Conservation (phyloP, 37 sponge, comb jelly and placozoan genomes). For the Haliclona indistincta region DNA sequence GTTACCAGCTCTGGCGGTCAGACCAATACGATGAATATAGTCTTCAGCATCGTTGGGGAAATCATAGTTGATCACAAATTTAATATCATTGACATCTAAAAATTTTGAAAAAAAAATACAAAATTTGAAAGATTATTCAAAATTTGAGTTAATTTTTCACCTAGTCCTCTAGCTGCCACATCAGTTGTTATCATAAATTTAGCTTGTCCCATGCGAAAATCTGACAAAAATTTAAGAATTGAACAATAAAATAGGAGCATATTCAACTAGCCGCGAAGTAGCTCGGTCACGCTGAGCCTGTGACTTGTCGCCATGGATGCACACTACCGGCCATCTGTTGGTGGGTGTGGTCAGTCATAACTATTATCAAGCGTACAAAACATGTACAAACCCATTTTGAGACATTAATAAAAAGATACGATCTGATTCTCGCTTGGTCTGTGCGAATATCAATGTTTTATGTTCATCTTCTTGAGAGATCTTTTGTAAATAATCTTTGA, state of each 20-base stretch:
- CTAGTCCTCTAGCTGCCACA: constrained; percentile 95
- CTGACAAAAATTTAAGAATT: constrained; percentile 11
- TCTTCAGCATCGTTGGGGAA: constrained; percentile 94
- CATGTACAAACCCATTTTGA: constrained; percentile 74
- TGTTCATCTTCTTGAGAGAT: constrained; percentile 76
- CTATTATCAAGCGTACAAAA: too few species aligned
- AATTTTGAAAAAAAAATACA: too few species aligned
- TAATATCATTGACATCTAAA: constrained; percentile 89
- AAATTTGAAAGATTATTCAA: too few species aligned
- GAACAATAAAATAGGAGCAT: background rate
- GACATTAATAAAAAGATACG: constrained; percentile 79
- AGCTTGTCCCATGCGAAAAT: constrained; percentile 64
- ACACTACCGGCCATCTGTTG: constrained; percentile 93
- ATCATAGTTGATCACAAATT: constrained; percentile 97
- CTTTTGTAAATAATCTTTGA: too few species aligned
- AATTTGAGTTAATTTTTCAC: constrained; percentile 74
- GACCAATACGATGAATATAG: constrained; percentile 97
- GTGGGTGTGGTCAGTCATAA: background rate
- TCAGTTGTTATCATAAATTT: constrained; percentile 96
- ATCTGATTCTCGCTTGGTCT: constrained; percentile 89
- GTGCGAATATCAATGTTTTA: constrained; percentile 93
- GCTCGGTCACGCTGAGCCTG: constrained; percentile 96
- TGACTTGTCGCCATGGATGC: constrained; percentile 98
- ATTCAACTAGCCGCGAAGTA: constrained; percentile 61
- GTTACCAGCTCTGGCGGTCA: constrained; percentile 88